Base-by-base conservation (phyloP, 2,113 vertebrate species). In the Lepidothrix coronata region DNA sequence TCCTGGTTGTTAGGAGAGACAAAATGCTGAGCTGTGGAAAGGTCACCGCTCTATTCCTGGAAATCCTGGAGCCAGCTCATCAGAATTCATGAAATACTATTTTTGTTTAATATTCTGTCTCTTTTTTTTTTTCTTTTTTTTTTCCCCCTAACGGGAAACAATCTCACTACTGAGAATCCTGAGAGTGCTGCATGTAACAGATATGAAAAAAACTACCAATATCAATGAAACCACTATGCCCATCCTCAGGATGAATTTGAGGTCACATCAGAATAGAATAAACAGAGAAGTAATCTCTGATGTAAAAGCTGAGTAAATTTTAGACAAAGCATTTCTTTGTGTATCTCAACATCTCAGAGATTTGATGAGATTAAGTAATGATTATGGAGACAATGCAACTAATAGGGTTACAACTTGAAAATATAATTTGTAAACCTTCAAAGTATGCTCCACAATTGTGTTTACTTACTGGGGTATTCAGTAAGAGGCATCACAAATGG, bases 61-160 rank as follows among this genome's bases (percentile, higher is more conserved):
- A 92, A 95, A 92, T 92, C 44, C 61, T 85, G 73, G 33, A 95
- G 70, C 86, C 85, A 96, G 91, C 80, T 96, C 70, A 96, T 94
- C 57, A 95, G 79, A 92, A 94, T 94, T 96, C 76, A 95, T 91
- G 25, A 96, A 92, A 89, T 81, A 33, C 76, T 91, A 58, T 82
- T 94, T 91, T 85, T 55, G 22, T 81, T 95, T 77, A 57, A 93
- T 88, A 85, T 66, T 91, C 19, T 71, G 9, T 49, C 15, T 57
- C 28, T 37, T 24, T 66, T 78, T 41, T 21, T 41, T 55, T 13
- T 24, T 21, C 48, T 78, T 35, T 48, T 27, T 61, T 78, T n/a
- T 24, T 17, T 9, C 4, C 22, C 1, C 8, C 8, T 27, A 37
- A 35, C 0, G 54, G 66, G 88, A 84, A 84, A 75, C 72, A 81